Percentiles rank a stretch among this genome's conserved stretches.
These are phyloP conservation scores for Lathronympha strigana DNA, from an alignment of 2,888 invertebrate genomes.

Conservation along the genomic window DNA sequence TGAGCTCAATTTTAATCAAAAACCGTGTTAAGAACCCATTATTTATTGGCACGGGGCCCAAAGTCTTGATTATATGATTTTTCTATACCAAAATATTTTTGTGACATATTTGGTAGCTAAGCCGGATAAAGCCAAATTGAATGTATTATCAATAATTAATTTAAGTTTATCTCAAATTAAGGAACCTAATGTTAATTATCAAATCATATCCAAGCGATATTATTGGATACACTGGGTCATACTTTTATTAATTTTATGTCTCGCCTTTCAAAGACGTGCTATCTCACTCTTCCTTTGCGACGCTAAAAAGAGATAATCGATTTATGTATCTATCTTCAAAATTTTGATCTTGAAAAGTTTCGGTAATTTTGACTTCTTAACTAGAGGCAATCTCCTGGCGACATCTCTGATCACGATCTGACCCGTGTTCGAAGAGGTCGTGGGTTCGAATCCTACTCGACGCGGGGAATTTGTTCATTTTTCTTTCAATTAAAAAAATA, in stretches of 20 bases:
- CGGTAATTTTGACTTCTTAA: no score
- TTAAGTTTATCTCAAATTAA: constrained; percentile 15
- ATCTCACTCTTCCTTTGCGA: background rate
- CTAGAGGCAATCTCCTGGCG: no score
- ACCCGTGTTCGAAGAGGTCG: no score
- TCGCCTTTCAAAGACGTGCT: background rate
- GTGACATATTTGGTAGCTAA: constrained; percentile 3
- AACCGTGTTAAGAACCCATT: no score
- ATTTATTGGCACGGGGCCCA: no score
- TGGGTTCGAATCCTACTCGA: no score
- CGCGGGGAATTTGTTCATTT: no score
- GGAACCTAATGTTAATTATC: constrained; percentile 42
- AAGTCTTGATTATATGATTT: no score
- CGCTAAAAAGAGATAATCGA: background rate
- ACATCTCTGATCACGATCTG: no score
- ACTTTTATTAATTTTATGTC: background rate
- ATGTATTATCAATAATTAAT: background rate
- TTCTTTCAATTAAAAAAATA: no score
- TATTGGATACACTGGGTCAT: constrained; percentile 13
- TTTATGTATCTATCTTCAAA: no score
- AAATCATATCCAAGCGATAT: constrained; percentile 35
- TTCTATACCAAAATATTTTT: background rate
- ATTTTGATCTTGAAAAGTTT: background rate
- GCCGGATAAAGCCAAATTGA: background rate
- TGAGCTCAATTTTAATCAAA: no score